These are phyloP conservation scores for Montipora sp. DNA, from an alignment of 64 coral and sea anemone genomes.

Conservation along the genomic window DNA sequence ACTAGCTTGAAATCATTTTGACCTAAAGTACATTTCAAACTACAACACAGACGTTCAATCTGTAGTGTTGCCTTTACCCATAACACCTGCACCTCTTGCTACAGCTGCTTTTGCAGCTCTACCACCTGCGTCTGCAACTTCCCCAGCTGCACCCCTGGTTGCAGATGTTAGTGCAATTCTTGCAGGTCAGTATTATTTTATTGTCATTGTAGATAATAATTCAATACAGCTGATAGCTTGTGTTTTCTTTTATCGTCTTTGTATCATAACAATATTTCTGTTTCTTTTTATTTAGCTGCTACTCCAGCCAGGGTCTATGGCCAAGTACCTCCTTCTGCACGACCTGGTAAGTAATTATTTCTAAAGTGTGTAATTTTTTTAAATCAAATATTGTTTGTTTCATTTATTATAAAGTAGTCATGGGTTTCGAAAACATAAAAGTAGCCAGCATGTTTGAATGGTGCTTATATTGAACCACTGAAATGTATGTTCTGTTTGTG, in stretches of 20 bases:
- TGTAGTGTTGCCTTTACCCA: neutral
- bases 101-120: neutral
- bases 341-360: neutral
- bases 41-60: neutral
- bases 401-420: neutral
- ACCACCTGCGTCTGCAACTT: neutral
- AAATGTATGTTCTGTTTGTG: slow-evolving; percentile 2
- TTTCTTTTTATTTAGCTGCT: neutral
- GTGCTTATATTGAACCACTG: too few relatives aligned
- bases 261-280: neutral
- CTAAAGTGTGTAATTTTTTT: neutral
- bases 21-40: too few relatives aligned
- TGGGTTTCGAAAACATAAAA: neutral
- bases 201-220: neutral
- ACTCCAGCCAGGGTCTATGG: neutral
- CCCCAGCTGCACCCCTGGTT: slow-evolving; percentile 10
- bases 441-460: neutral
- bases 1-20: too few relatives aligned
- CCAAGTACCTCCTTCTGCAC: neutral
- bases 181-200: slow-evolving; percentile 22
- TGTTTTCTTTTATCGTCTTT: neutral
- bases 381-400: neutral
- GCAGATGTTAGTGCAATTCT: neutral
- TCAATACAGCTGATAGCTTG: neutral
- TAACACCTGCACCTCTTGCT: slow-evolving; percentile 21